phyloP scores from a whole-genome alignment of 1,140 invertebrate species.

The Aleiodes sp. region DNA sequence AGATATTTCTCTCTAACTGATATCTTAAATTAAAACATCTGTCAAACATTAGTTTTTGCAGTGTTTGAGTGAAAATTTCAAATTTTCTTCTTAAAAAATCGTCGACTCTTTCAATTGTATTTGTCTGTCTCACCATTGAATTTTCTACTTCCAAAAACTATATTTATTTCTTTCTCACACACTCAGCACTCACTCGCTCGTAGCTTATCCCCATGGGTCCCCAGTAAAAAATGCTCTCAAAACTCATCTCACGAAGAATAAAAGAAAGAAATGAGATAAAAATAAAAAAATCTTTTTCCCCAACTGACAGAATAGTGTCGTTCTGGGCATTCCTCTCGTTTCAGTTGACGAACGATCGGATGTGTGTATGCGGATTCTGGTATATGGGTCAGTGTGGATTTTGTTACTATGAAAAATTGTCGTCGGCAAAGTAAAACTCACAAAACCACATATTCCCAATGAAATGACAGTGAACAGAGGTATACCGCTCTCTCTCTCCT shows the following conservation, averaged over 20 bases:
- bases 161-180: neutral
- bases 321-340: slow-evolving; percentile 5
- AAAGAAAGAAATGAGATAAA: too few relatives aligned
- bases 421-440: slow-evolving; percentile 14
- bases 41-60: too few relatives aligned
- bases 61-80: too few relatives aligned
- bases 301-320: neutral
- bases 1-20: too few relatives aligned
- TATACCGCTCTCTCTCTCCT: neutral
- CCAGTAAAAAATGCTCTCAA: neutral
- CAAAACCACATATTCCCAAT: neutral
- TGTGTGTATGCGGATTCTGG: neutral
- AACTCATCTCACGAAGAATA: slow-evolving; percentile 5
- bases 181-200: neutral
- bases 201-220: neutral
- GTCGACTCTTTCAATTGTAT: neutral
- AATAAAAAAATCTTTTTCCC: neutral
- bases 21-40: too few relatives aligned
- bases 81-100: neutral
- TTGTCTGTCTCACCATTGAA: neutral
- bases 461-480: slow-evolving; percentile 3
- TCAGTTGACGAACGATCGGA: slow-evolving; percentile 17
- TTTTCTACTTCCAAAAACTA: neutral
- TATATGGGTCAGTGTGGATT: slow-evolving; percentile 15
- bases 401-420: slow-evolving; percentile 15